Conservation (phyloP, 1,140 invertebrate species). For the Papilio dardanus region DNA sequence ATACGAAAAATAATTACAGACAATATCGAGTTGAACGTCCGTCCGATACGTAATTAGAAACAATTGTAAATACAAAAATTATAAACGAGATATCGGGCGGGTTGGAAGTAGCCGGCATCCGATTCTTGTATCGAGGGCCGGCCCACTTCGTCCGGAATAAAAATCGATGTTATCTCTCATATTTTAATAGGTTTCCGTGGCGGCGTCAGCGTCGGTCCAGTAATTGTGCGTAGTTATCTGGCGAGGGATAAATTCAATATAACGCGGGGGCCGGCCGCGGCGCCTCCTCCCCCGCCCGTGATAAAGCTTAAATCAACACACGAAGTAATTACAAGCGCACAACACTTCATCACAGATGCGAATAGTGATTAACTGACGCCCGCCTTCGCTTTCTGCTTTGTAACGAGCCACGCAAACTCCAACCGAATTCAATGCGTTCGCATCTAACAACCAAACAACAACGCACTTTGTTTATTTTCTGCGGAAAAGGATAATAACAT, state of each 20-base stretch:
- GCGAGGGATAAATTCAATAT: conserved; percentile 72
- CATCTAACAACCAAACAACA: not conserved
- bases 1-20: conserved; percentile 72
- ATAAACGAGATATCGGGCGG: conserved; percentile 60
- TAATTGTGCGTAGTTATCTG: conserved; percentile 74
- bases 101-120: conserved; percentile 59
- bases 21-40: conserved; percentile 75
- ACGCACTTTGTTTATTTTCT: conserved; percentile 1
- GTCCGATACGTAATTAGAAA: conserved; percentile 77
- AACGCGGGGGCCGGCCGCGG: conserved; percentile 47
- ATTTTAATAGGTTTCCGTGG: conserved; percentile 79
- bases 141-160: conserved; percentile 72
- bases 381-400: conserved; percentile 53
- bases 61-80: conserved; percentile 75
- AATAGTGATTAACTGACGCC: conserved; percentile 74
- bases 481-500: not conserved
- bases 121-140: conserved; percentile 65
- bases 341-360: conserved; percentile 74
- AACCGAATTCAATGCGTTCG: not conserved
- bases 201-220: conserved; percentile 62
- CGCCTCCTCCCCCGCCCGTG: conserved; percentile 52
- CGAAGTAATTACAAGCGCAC: conserved; percentile 76
- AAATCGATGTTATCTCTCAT: conserved; percentile 77
- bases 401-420: not conserved
- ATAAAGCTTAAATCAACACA: conserved; percentile 80